A percentile compares a stretch with the other conserved stretches of the same genome.
Conservation (phyloP, 1,140 invertebrate species). For the Pseudachorutes palmiensis region DNA sequence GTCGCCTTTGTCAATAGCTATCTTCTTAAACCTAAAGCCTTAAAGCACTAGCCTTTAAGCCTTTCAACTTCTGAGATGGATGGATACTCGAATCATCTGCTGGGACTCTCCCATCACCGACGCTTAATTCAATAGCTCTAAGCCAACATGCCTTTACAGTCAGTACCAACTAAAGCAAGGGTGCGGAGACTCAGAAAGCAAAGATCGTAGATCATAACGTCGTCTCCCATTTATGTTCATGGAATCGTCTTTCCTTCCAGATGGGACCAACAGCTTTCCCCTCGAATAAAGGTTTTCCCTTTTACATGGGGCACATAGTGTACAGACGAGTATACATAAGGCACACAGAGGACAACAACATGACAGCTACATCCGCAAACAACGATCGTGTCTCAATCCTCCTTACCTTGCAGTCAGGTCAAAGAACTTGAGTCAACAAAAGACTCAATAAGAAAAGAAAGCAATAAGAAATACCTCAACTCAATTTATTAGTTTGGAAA, state of each 20-base stretch:
- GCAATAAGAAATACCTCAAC: too few species aligned
- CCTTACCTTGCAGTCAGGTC: background rate
- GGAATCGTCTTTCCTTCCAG: background rate
- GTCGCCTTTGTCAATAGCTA: background rate
- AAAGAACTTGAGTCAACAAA: too few species aligned
- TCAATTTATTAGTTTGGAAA: too few species aligned
- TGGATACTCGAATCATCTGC: background rate
- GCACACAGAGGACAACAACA: background rate
- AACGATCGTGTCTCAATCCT: background rate
- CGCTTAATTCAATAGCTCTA: background rate
- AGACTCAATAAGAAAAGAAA: too few species aligned
- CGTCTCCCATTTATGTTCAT: background rate
- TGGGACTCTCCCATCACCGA: background rate
- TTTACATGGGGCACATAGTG: background rate
- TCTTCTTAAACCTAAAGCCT: too few species aligned
- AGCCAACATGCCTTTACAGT: background rate
- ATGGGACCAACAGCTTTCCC: too few species aligned
- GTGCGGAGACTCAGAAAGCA: too few species aligned
- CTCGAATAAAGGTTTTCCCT: too few species aligned
- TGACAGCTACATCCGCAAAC: conserved; percentile 1
- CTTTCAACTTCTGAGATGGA: background rate
- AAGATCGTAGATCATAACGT: background rate
- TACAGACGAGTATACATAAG: background rate
- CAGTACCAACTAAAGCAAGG: background rate
- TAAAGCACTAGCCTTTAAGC: background rate